Percentiles rank a stretch among this genome's conserved stretches.
Conservation (phyloP, 2,888 invertebrate genomes). For the Stegana nigrithorax region DNA sequence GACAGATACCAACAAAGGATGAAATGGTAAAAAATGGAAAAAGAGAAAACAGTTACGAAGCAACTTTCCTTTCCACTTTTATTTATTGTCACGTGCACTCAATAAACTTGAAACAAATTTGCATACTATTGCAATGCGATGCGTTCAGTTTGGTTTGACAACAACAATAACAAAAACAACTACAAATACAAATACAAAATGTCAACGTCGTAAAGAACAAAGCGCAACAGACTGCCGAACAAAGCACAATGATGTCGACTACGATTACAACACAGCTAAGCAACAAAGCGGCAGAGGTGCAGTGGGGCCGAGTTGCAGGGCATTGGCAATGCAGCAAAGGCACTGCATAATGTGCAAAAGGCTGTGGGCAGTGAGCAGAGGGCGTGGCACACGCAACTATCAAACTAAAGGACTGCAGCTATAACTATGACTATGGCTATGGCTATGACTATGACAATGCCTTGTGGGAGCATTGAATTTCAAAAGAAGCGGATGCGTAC, state of each 20-base stretch:
- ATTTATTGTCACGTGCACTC: constrained; percentile 60
- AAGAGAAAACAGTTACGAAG: constrained; percentile 13
- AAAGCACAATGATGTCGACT: not conserved
- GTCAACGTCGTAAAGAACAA: no score
- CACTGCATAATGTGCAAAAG: not conserved
- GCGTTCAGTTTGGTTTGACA: no score
- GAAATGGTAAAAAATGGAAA: not conserved
- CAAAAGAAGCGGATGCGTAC: constrained; percentile 53
- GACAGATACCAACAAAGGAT: not conserved
- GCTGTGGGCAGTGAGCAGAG: not conserved
- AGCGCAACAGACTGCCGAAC: constrained; percentile 16
- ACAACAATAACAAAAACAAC: no score
- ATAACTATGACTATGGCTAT: not conserved
- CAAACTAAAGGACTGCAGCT: not conserved
- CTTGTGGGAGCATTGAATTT: constrained; percentile 46
- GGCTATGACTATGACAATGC: not conserved
- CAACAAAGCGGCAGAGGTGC: not conserved
- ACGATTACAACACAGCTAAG: not conserved
- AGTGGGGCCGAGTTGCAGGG: not conserved
- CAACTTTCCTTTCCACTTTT: constrained; percentile 56
- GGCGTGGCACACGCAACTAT: not conserved
- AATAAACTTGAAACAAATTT: constrained; percentile 62
- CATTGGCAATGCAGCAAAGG: not conserved
- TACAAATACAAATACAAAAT: no score
- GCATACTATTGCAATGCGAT: constrained; percentile 42